phyloP scores from a whole-genome alignment of 1,140 invertebrate species.

The Heliconius eleuchia region DNA sequence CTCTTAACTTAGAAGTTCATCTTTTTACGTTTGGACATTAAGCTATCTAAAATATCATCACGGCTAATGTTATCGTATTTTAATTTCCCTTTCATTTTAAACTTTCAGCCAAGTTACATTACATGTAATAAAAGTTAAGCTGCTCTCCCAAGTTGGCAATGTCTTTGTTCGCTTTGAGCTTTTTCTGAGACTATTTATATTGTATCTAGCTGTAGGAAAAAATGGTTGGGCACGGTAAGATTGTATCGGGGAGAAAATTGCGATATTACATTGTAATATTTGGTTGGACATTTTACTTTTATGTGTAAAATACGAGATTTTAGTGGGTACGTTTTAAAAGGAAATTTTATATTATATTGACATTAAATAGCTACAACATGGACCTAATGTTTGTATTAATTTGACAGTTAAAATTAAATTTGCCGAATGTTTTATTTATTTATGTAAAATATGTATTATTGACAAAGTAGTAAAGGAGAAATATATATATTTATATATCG shows the following conservation, averaged over 20 bases:
- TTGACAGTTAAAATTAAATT: no score
- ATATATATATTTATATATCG: no score
- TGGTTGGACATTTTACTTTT: neutral
- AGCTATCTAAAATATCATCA: neutral
- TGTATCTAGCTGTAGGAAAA: neutral
- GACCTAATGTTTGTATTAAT: no score
- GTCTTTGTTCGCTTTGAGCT: slow-evolving; percentile 6
- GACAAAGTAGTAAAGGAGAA: no score
- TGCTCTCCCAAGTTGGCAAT: slow-evolving; percentile 4
- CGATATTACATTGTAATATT: neutral
- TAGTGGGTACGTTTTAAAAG: neutral
- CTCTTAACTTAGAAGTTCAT: neutral
- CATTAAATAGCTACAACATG: no score
- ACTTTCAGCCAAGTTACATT: slow-evolving; percentile 12
- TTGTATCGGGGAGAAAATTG: neutral
- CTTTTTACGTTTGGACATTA: neutral
- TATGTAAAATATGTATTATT: no score
- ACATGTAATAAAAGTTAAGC: slow-evolving; percentile 14
- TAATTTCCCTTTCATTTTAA: slow-evolving; percentile 14
- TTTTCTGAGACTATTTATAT: slow-evolving; percentile 4
- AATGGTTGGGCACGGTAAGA: neutral
- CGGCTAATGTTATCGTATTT: slow-evolving; percentile 11
- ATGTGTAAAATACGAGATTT: neutral
- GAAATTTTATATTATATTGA: neutral
- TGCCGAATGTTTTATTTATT: no score